These are phyloP conservation scores for mouse (Mus musculus) DNA, from an alignment of 2,113 vertebrate genomes.

Conservation along the genomic window DNA sequence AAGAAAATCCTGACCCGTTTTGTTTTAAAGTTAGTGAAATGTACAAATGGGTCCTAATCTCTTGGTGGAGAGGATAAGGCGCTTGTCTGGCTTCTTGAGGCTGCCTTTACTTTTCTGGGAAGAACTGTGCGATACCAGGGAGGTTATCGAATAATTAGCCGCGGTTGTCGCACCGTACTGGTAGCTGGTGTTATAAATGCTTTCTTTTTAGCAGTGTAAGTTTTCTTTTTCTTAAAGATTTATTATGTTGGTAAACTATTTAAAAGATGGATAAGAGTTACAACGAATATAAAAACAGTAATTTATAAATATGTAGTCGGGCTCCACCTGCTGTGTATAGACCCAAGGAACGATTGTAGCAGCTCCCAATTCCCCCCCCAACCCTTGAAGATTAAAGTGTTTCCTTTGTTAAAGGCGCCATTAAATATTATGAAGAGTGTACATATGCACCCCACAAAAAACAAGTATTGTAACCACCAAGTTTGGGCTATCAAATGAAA, in stretches of 20 bases:
- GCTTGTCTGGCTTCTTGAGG: constrained; percentile 2
- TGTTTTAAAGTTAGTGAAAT: background rate
- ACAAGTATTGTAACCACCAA: background rate
- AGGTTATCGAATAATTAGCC: background rate
- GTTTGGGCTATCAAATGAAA: constrained; percentile 29
- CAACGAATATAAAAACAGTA: constrained; percentile 30
- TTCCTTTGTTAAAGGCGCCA: constrained; percentile 17
- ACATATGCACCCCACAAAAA: background rate
- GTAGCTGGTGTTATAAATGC: background rate
- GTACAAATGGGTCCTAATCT: constrained; percentile 13
- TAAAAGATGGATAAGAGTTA: constrained; percentile 3
- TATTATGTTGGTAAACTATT: background rate
- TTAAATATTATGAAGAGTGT: constrained; percentile 22
- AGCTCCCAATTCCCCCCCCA: background rate
- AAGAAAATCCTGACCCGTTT: background rate
- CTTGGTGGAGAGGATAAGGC: background rate
- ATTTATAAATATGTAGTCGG: constrained; percentile 35
- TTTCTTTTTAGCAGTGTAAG: constrained; percentile 46
- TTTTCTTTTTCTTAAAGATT: constrained; percentile 23
- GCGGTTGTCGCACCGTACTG: background rate
- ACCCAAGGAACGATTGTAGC: background rate
- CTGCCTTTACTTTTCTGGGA: constrained; percentile 9
- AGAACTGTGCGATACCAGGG: background rate
- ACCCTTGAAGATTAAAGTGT: background rate
- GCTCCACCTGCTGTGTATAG: background rate